Conservation (phyloP, 2,113 vertebrate species). For the Chloropsis hardwickii region DNA sequence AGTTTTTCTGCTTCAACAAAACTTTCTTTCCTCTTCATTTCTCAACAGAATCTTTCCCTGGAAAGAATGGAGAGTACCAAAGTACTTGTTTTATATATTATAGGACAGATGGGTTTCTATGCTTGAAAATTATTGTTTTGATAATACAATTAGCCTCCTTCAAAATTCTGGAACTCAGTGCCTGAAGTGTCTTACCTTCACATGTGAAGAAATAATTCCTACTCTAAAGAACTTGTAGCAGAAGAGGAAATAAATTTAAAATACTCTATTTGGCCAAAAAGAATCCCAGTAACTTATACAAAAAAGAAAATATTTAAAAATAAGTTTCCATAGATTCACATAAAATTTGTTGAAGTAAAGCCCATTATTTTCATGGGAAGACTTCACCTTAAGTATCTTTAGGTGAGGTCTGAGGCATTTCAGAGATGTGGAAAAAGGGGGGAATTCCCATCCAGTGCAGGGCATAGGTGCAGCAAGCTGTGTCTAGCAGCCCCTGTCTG, state of each 20-base stretch:
- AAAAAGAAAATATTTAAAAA: neutral
- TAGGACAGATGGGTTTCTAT: neutral
- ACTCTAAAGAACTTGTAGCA: neutral
- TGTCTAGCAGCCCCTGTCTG: neutral
- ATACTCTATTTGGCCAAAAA: neutral
- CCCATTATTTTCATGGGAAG: neutral
- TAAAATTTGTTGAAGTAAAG: neutral
- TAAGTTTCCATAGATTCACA: neutral
- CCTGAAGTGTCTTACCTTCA: neutral
- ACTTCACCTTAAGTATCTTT: neutral
- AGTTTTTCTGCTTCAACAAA: neutral
- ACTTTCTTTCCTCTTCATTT: neutral
- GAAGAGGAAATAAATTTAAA: neutral
- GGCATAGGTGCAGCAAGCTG: neutral
- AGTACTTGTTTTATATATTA: neutral
- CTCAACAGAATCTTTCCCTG: neutral
- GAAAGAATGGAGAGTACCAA: neutral
- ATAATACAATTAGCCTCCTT: neutral
- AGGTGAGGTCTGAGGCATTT: neutral
- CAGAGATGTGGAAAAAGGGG: neutral
- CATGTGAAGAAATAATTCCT: neutral
- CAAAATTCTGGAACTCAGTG: neutral
- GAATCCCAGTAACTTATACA: neutral
- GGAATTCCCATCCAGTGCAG: fast-evolving
- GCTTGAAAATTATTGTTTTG: neutral